phyloP scores from a whole-genome alignment of 1,140 invertebrate species.

The Halesus radiatus region DNA sequence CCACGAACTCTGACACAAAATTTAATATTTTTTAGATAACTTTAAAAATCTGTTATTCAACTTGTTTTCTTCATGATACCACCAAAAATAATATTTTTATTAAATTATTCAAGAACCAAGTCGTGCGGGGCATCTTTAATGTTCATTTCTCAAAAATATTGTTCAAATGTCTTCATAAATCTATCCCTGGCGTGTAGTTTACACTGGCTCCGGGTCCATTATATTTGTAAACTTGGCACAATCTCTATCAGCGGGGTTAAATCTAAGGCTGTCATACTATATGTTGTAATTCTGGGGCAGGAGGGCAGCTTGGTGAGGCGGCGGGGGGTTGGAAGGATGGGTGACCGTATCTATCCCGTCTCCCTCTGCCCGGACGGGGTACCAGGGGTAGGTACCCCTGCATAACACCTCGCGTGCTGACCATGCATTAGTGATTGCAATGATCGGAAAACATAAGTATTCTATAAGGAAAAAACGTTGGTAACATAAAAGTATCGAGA shows the following conservation, averaged over 20 bases:
- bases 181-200: slow-evolving; percentile 15
- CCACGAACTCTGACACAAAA: no score
- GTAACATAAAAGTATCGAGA: no score
- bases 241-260: slow-evolving; percentile 28
- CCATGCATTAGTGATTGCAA: background rate
- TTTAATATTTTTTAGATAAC: no score
- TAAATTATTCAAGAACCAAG: slow-evolving; percentile 9
- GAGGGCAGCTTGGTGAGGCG: no score
- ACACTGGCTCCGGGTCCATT: background rate
- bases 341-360: no score
- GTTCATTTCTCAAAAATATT: slow-evolving; percentile 16
- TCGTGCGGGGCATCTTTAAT: slow-evolving; percentile 5
- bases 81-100: background rate
- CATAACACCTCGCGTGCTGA: slow-evolving; percentile 6
- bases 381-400: no score
- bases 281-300: background rate
- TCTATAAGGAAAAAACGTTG: background rate
- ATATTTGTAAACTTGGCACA: slow-evolving; percentile 34
- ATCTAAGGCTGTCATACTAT: slow-evolving; percentile 24
- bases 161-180: slow-evolving; percentile 12
- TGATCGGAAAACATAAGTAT: slow-evolving; percentile 11
- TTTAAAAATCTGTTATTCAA: no score
- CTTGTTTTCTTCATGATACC: no score
- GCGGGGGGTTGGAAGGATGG: no score
- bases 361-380: no score